Base-by-base conservation (phyloP, 2,888 invertebrate species). In the Drosophila borealis region DNA sequence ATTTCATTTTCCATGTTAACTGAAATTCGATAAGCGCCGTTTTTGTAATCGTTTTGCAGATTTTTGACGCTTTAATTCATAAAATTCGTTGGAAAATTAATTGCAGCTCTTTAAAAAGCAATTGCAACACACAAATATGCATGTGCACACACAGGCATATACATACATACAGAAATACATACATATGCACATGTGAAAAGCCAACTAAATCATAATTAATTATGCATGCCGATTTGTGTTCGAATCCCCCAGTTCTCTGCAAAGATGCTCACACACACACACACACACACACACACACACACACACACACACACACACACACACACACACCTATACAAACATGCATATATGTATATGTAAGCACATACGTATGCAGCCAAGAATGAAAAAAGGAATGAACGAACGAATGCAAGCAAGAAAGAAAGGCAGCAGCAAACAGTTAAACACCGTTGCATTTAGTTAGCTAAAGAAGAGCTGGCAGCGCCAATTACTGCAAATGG, bases 401-500 rank as follows among this genome's bases (percentile, higher is more conserved):
- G 5, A 53, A 56, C 42, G 41, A 61, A 77, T 60, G 67, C 69
- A 51, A 61, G 55, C 51, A 61, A 39, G 21, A 42, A 56, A 60
- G 34, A 51, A 36, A 57, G 50, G 50, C 76, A 61, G 60, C 51
- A 25, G 50, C 68, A 78, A 70, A 84, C 81, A 80, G 81, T 79
- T 83, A 79, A 77, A 62, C 73, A 72, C 70, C 71, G 77, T 78
- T 78, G 77, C 64, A 76, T 56, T 73, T 62, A 62, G 72, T 63
- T 55, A 65, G 46, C 74, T 44, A 53, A 49, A 60, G 56, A 61
- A 49, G 48, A 61, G 67, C 57, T 61, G 44, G 37, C 67, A 77
- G 81, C 67, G 77, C 81, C 83, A 83, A 86, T 83, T 86, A 83
- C 81, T 78, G 73, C 74, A 83, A 85, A 83, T 83, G 86, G 81